Percentiles rank a stretch among this genome's conserved stretches.
These are phyloP conservation scores for Eucidaris tribuloides DNA, from an alignment of 35 echinoderm and acorn worm genomes.

Conservation along the genomic window DNA sequence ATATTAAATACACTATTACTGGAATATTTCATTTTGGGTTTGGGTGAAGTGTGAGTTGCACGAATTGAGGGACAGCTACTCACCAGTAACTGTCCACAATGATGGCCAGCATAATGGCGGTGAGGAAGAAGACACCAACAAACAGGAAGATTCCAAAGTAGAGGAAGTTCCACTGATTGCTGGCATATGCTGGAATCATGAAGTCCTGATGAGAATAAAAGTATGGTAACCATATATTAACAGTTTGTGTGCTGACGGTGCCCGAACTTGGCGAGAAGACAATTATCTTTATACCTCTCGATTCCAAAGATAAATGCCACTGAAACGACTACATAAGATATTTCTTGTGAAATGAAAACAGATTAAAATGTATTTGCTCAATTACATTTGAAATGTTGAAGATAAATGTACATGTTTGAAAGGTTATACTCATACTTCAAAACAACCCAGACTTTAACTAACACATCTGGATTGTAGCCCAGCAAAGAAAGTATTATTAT, in stretches of 20 bases:
- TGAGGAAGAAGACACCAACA: conserved; percentile 94
- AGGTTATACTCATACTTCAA: too few relatives aligned
- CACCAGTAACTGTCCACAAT: conserved; percentile 99
- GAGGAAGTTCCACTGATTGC: conserved; percentile 60
- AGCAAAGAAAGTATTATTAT: too few relatives aligned
- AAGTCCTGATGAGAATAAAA: conserved; percentile 62
- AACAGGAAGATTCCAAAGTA: conserved; percentile 93
- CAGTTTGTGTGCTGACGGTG: too few relatives aligned
- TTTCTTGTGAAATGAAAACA: background rate
- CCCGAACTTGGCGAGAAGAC: background rate
- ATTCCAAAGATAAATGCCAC: too few relatives aligned
- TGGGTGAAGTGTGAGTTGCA: too few relatives aligned
- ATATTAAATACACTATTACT: too few relatives aligned
- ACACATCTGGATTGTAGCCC: too few relatives aligned
- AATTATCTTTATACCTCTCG: too few relatives aligned
- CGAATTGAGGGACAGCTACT: conserved; percentile 15
- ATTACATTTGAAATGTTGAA: too few relatives aligned
- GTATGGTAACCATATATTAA: too few relatives aligned
- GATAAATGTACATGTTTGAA: too few relatives aligned
- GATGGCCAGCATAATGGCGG: conserved; percentile 92
- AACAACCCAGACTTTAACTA: too few relatives aligned
- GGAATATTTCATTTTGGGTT: background rate
- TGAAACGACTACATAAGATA: background rate
- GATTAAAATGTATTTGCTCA: background rate
- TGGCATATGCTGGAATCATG: conserved; percentile 82